phyloP scores from a whole-genome alignment of 2,113 vertebrate species.

The Oriolus oriolus region DNA sequence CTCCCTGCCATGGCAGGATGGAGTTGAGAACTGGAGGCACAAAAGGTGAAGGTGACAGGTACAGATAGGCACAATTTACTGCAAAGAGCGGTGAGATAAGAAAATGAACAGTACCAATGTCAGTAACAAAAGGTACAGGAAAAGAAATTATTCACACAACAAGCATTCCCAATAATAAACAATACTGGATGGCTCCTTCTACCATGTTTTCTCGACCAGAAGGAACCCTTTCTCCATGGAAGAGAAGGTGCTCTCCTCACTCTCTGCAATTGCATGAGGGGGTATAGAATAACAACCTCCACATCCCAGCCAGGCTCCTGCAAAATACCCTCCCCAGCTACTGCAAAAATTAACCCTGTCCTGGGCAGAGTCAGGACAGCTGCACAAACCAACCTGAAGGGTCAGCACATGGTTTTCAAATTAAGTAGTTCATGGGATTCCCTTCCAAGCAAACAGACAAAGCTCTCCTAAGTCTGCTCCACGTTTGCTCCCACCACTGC shows the following conservation, averaged over 20 bases:
- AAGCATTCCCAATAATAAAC: neutral
- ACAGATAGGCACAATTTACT: neutral
- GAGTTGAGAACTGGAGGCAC: neutral
- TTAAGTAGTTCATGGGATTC: neutral
- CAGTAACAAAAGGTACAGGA: neutral
- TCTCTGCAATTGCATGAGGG: neutral
- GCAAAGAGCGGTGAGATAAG: neutral
- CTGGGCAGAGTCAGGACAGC: neutral
- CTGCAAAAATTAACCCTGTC: neutral
- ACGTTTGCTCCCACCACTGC: neutral
- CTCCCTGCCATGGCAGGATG: accelerated
- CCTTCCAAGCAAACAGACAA: neutral
- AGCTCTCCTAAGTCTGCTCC: neutral
- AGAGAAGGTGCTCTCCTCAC: neutral
- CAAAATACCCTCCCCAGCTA: too few species aligned
- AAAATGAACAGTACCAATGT: neutral
- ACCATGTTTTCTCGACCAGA: neutral
- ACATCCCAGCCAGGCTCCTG: neutral
- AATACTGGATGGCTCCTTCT: neutral
- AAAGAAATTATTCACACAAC: neutral
- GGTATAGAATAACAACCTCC: neutral
- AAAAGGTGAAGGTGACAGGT: neutral
- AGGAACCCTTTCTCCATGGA: neutral
- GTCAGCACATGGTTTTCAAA: neutral
- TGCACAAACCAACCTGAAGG: neutral